These are phyloP conservation scores for Mystacornis crossleyi DNA, from an alignment of 2,113 vertebrate species.

Conservation along the genomic window DNA sequence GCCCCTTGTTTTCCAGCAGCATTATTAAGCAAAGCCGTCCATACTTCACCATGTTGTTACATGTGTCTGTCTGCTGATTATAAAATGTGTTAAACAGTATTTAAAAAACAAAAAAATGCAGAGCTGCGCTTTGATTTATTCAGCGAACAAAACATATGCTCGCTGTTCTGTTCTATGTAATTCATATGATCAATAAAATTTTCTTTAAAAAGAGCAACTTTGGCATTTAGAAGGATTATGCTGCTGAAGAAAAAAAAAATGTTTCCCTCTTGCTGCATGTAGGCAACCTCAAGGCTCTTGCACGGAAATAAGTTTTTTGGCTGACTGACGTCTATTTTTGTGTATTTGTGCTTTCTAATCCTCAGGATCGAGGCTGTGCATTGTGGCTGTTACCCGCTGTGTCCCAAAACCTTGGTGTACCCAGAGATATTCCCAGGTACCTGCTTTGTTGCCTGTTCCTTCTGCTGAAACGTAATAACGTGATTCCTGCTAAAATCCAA, in stretches of 20 bases:
- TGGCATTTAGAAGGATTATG: conserved; percentile 67
- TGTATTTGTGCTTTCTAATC: conserved; percentile 30
- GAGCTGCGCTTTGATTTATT: conserved; percentile 84
- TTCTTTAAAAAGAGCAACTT: conserved; percentile 78
- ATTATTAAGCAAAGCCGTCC: conserved; percentile 81
- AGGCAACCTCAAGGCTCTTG: conserved; percentile 42
- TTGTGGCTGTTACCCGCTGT: conserved; percentile 93
- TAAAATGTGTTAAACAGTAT: conserved; percentile 86
- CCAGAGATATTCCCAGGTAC: conserved; percentile 96
- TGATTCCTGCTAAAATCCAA: conserved; percentile 55
- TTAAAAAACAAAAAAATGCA: conserved; percentile 82
- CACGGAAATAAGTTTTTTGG: conserved; percentile 22
- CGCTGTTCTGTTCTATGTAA: conserved; percentile 82
- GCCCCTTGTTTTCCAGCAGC: conserved; percentile 48
- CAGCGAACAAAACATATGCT: conserved; percentile 85
- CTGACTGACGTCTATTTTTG: background rate
- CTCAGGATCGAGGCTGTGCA: conserved; percentile 92
- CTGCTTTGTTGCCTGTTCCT: background rate
- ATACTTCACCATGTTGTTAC: conserved; percentile 80
- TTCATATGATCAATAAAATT: conserved; percentile 83
- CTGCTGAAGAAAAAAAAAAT: conserved; percentile 47
- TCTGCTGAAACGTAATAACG: background rate
- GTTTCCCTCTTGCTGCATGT: conserved; percentile 6
- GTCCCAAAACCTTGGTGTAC: conserved; percentile 91
- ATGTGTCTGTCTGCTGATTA: conserved; percentile 85